These are phyloP conservation scores for Drosophila lowei DNA, from an alignment of 1,140 invertebrate species.

Conservation along the genomic window DNA sequence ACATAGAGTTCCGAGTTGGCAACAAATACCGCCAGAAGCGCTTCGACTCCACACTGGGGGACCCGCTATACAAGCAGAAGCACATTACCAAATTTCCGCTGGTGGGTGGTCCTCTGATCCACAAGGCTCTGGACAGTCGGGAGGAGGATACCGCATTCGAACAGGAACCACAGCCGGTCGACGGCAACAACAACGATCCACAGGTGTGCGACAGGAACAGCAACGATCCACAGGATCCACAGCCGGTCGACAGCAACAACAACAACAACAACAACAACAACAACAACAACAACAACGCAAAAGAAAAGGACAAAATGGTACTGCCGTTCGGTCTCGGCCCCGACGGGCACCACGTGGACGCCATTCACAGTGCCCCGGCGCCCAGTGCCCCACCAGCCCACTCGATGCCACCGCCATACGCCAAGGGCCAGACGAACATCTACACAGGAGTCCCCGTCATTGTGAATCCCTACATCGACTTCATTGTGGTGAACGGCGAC, in stretches of 20 bases:
- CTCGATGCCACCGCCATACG: constrained; percentile 50
- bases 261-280: not conserved
- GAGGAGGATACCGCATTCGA: not conserved
- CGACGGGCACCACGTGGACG: constrained; percentile 73
- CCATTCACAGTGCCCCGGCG: constrained; percentile 60
- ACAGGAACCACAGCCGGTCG: not conserved
- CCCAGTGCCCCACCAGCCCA: constrained; percentile 74
- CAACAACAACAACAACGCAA: constrained; percentile 20
- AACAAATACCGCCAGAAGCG: constrained; percentile 46
- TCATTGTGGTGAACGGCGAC: constrained; percentile 81
- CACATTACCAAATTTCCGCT: constrained; percentile 61
- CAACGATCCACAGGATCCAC: too few species aligned
- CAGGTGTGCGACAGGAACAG: too few species aligned
- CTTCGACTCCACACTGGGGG: constrained; percentile 27
- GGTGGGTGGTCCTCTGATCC: constrained; percentile 58
- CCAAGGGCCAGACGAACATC: constrained; percentile 73
- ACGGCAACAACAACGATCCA: constrained; percentile 5
- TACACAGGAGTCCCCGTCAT: constrained; percentile 76
- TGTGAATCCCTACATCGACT: constrained; percentile 80
- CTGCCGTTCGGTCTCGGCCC: constrained; percentile 75
- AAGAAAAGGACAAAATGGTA: constrained; percentile 56
- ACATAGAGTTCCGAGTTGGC: constrained; percentile 37
- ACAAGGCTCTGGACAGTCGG: constrained; percentile 51
- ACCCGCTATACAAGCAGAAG: constrained; percentile 51
- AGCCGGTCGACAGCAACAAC: too few species aligned